Evolutionary conservation across 2,888 invertebrate genomes (phyloP).

Genomic region (Petrophora chlorosata): DNA sequence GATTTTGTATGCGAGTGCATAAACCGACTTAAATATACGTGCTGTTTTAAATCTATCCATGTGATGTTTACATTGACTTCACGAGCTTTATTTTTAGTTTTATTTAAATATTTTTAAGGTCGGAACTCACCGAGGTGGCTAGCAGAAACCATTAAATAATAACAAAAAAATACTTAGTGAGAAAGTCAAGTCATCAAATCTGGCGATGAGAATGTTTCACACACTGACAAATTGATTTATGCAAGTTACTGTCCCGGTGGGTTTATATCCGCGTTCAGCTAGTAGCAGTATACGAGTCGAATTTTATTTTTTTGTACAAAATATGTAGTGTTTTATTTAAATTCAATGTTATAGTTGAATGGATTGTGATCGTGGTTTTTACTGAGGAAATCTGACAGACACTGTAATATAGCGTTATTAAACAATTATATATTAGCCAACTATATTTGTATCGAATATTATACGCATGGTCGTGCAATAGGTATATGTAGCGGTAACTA

Average conservation of each 20-base stretch:
- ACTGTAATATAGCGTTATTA: slow-evolving; percentile 39
- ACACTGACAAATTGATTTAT: too few relatives aligned
- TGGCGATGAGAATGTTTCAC: too few relatives aligned
- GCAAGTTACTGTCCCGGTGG: slow-evolving; percentile 4
- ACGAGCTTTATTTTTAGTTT: slow-evolving; percentile 16
- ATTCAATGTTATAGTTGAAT: slow-evolving; percentile 39
- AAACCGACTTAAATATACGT: slow-evolving; percentile 12
- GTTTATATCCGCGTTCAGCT: slow-evolving; percentile 8
- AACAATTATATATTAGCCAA: slow-evolving; percentile 37
- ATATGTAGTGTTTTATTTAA: slow-evolving; percentile 39
- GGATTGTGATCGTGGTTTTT: slow-evolving; percentile 14
- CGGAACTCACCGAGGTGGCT: slow-evolving; percentile 2
- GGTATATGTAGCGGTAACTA: slow-evolving; percentile 1
- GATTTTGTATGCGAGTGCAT: slow-evolving; percentile 28
- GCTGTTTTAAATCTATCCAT: slow-evolving; percentile 19
- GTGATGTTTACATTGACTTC: slow-evolving; percentile 22
- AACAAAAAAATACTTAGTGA: too few relatives aligned
- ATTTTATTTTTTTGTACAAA: slow-evolving; percentile 45
- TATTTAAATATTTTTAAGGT: slow-evolving; percentile 13
- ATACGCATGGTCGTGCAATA: slow-evolving; percentile 35
- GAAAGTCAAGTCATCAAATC: neutral
- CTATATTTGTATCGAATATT: slow-evolving; percentile 41
- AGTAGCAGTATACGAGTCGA: slow-evolving; percentile 46
- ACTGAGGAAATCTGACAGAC: slow-evolving; percentile 28
- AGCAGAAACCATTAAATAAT: too few relatives aligned